Evolutionary conservation across 2,797 vertebrate genomes (phyloP).

Genomic region (Valencia hispanica): DNA sequence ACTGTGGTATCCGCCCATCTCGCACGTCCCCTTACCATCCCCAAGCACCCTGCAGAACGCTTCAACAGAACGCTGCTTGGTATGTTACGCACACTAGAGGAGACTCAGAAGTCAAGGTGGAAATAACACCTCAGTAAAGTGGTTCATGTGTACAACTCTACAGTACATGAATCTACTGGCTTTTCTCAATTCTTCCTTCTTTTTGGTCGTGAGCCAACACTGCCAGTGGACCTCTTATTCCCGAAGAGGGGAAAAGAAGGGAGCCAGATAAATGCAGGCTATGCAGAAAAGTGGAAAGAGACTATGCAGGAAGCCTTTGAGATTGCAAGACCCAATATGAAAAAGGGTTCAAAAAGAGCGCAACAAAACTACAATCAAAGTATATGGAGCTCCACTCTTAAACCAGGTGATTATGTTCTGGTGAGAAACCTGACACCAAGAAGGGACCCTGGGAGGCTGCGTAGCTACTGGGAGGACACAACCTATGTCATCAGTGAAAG

Average conservation of each 20-base stretch:
- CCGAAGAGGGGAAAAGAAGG: not conserved
- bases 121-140: not conserved
- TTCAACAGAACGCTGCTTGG: too few species aligned
- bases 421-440: constrained; percentile 10
- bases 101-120: too few species aligned
- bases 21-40: too few species aligned
- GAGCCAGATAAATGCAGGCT: not conserved
- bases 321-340: not conserved
- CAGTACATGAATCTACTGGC: not conserved
- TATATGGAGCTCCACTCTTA: constrained; percentile 1
- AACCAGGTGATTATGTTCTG: constrained; percentile 16
- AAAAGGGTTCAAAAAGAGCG: not conserved
- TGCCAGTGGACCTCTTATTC: not conserved
- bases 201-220: not conserved
- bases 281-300: constrained; percentile 1
- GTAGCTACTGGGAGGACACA: constrained; percentile 17
- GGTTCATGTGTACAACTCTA: not conserved
- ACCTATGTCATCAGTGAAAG: not conserved
- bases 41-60: too few species aligned
- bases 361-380: not conserved
- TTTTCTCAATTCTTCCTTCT: not conserved
- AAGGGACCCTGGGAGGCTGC: constrained; percentile 2
- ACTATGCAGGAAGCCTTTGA: not conserved
- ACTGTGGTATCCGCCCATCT: too few species aligned
- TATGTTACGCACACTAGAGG: too few species aligned